Percentiles rank a stretch among this genome's conserved stretches.
These are phyloP conservation scores for Callochromis pleurospilus DNA, from an alignment of 2,113 vertebrate genomes.

Conservation along the genomic window DNA sequence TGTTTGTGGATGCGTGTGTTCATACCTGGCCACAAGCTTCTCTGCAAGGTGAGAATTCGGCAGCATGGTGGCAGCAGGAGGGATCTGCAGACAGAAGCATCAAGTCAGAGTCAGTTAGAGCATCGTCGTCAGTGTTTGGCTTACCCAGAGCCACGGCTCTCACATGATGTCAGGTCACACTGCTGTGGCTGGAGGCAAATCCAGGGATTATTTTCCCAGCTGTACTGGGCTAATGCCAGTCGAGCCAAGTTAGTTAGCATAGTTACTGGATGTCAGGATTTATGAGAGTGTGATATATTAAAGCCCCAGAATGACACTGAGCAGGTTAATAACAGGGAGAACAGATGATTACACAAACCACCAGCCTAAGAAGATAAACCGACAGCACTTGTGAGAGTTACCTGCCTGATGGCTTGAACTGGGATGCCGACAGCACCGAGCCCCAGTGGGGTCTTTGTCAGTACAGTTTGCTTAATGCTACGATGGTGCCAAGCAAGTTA, in stretches of 20 bases:
- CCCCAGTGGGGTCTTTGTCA: neutral
- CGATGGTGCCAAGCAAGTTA: neutral
- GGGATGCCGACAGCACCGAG: neutral
- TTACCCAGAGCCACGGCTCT: neutral
- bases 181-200: neutral
- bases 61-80: constrained; percentile 88
- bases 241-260: neutral
- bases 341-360: neutral
- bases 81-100: constrained; percentile 70
- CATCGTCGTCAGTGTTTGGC: neutral
- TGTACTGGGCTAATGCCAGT: neutral
- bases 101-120: neutral
- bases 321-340: neutral
- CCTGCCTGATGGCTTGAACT: neutral
- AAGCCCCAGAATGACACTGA: neutral
- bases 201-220: neutral
- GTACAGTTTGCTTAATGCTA: neutral
- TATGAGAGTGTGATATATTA: neutral
- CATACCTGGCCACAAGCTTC: constrained; percentile 95
- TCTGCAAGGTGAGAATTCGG: constrained; percentile 82
- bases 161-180: neutral
- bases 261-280: neutral
- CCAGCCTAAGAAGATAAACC: neutral
- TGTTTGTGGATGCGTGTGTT: neutral
- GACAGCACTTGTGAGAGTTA: neutral